A percentile compares a stretch with the other conserved stretches of the same genome.
Conservation (phyloP, 2,797 vertebrate species). For the Amblyopsis hoosieri region DNA sequence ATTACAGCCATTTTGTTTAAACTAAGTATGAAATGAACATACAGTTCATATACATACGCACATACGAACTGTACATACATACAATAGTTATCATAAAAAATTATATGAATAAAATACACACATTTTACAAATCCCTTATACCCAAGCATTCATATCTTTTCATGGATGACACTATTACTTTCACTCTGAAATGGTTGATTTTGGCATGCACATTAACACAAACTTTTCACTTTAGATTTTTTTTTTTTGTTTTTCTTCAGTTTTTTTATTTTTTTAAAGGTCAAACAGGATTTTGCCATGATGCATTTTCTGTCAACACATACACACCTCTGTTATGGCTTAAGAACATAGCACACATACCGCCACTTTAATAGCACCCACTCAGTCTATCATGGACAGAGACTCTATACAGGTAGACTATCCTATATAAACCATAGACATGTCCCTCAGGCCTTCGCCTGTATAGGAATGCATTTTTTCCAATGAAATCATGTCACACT, state of each 20-base stretch:
- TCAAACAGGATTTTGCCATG: conserved; percentile 63
- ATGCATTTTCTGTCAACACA: conserved; percentile 72
- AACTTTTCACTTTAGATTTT: conserved; percentile 60
- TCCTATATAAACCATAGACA: no score
- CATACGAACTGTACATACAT: conserved; percentile 70
- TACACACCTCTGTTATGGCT: conserved; percentile 77
- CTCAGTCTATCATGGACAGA: no score
- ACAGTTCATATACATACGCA: conserved; percentile 76
- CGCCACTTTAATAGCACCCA: no score
- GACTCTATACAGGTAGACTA: no score
- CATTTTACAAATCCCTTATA: conserved; percentile 83
- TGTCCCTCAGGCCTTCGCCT: no score
- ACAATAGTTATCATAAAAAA: conserved; percentile 84
- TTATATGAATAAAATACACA: conserved; percentile 84
- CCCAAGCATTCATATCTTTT: conserved; percentile 74
- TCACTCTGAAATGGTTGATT: conserved; percentile 77
- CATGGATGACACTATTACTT: conserved; percentile 77
- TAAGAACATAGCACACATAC: conserved; percentile 64
- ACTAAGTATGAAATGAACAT: conserved; percentile 84
- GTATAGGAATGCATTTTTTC: no score
- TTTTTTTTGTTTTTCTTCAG: conserved; percentile 7
- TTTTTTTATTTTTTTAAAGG: conserved; percentile 33
- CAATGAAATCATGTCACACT: no score
- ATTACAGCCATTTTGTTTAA: conserved; percentile 70
- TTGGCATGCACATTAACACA: conserved; percentile 85